Evolutionary conservation across 1,140 invertebrate genomes (phyloP), one percentile per base, ranked within the genome.

Genomic region (Triops longicaudatus): DNA sequence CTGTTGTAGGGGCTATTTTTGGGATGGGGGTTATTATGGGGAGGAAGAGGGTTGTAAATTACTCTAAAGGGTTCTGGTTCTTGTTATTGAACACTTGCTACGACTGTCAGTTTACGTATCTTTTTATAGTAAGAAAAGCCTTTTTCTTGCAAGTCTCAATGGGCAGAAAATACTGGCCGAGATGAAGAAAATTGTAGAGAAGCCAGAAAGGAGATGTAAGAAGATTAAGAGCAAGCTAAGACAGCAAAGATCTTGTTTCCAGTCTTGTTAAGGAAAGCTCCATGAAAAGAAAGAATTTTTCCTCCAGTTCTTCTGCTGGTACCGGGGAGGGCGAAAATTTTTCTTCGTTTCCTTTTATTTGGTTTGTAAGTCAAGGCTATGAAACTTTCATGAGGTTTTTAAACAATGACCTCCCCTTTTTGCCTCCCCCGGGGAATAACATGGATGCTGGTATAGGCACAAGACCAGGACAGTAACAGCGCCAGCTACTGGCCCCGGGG

Each of bases 311-410:
- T 22, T 22, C 22, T 63, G 6, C 17, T 17, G 4, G n/a, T 22
- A 17, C 50, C 50, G 50, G 7, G 43, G 17, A 9, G 50, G 50
- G 50, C 22, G 14, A 63, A n/a, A 63, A 22, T 63, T 63, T 37
- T 7, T 37, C 31, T 37, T 37, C 7, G 2, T 37, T 37, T 37
- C 31, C 31, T 37, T 17, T 63, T 63, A 63, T 63, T 63, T 63
- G 50, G 50, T 22, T 63, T 63, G 50, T 22, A 63, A 63, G 50
- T 63, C 22, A 63, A 63, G 50, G 0, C 50, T 22, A 63, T 63
- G 50, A 63, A 63, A 63, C 10, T 63, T 63, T 63, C 50, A 63
- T 63, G 50, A 17, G 50, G 50, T 63, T 22, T 63, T 63, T 63
- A 63, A 22, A 63, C 50, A 63, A 63, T 63, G 50, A 63, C 50